Base-by-base conservation (phyloP, 2,888 invertebrate genomes). In the Rotaria sp. region DNA sequence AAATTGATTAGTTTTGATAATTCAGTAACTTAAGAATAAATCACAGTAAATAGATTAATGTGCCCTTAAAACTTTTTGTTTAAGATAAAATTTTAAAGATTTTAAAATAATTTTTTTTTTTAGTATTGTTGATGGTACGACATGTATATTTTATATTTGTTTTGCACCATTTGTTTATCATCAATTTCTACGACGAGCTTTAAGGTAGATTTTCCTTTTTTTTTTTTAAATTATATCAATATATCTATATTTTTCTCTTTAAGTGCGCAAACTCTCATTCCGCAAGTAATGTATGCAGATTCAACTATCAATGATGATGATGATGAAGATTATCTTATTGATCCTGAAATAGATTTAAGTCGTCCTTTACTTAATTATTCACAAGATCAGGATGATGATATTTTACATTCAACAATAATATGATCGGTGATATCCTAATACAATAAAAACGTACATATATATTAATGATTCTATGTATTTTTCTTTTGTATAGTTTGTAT, bases 61-160 rank as follows among this genome's bases (percentile, higher is more conserved):
- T n/a, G n/a, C n/a, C n/a, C n/a, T n/a, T n/a, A n/a, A n/a, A n/a
- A n/a, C n/a, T n/a, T n/a, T n/a, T n/a, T n/a, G n/a, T n/a, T n/a
- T n/a, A n/a, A n/a, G n/a, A n/a, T n/a, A n/a, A n/a, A n/a, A n/a
- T n/a, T n/a, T n/a, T 45, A 45, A 45, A 5, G 11, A 5, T 8
- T 11, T 45, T 45, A 11, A 45, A 45, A 45, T 45, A 5, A 45
- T 3, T 21, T 74, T 41, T 75, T 41, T 10, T 75, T 75, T 8
- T 41, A 80, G 80, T 45, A 80, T 80, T 41, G 80, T 80, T n/a
- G 80, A 80, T 80, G 80, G 45, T 26, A 80, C 80, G n/a, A 80
- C 80, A n/a, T 45, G 41, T 10, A n/a, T 80, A 45, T 80, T 45
- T 45, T 80, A 45, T n/a, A n/a, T 80, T 45, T 80, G 41, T 45